Conservation (phyloP, 1,140 invertebrate species). For the Ostrea denselamellosa region DNA sequence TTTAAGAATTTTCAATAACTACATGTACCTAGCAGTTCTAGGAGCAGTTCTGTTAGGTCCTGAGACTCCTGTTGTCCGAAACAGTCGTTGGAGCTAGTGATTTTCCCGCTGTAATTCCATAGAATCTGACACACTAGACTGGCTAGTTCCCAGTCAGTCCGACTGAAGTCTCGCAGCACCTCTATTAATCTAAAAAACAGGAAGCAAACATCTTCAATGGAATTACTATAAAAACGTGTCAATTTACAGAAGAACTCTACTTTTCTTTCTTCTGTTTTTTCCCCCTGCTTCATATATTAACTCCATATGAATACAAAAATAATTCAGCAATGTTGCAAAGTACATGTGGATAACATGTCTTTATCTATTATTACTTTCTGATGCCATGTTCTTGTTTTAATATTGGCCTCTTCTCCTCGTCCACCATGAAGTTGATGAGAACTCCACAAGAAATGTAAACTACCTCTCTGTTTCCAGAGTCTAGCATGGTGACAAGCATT, state of each 20-base stretch:
- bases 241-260: too few relatives aligned
- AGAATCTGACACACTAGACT: constrained; percentile 84
- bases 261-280: too few relatives aligned
- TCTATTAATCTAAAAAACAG: constrained; percentile 80
- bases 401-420: constrained; percentile 81
- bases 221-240: too few relatives aligned
- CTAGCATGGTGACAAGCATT: constrained; percentile 80
- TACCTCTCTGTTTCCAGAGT: constrained; percentile 81
- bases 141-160: constrained; percentile 83
- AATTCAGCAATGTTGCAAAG: too few relatives aligned
- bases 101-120: constrained; percentile 86
- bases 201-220: too few relatives aligned
- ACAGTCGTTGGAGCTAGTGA: constrained; percentile 72
- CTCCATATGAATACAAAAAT: too few relatives aligned
- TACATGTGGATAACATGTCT: too few relatives aligned
- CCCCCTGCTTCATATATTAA: too few relatives aligned
- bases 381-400: constrained; percentile 80
- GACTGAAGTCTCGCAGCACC: constrained; percentile 81
- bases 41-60: constrained; percentile 72
- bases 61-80: constrained; percentile 73
- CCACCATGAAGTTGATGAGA: constrained; percentile 86
- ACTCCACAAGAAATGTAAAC: constrained; percentile 84
- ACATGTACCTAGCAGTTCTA: constrained; percentile 77
- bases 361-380: constrained; percentile 74
- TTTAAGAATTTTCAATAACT: too few relatives aligned